These are phyloP conservation scores for Plestiodon gilberti DNA, from an alignment of 2,113 vertebrate species.

Conservation along the genomic window DNA sequence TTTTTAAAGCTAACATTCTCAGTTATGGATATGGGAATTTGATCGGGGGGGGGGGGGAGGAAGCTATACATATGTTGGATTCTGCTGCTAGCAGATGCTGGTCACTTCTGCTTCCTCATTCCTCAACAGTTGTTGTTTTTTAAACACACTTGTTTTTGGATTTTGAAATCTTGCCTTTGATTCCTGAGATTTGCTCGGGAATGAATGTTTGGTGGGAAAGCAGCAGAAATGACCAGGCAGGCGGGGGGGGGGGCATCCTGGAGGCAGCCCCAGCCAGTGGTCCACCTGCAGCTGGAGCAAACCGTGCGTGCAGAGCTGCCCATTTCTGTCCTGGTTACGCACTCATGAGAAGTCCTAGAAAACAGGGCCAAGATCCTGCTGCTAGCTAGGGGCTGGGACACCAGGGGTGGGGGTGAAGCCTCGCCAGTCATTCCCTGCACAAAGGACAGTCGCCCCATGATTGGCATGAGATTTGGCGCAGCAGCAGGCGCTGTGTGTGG, in stretches of 20 bases:
- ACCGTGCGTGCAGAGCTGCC: neutral
- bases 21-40: neutral
- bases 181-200: too few species aligned
- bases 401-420: neutral
- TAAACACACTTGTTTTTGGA: neutral
- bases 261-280: too few species aligned
- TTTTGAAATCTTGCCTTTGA: neutral
- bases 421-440: neutral
- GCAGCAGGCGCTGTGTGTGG: neutral
- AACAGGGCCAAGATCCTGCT: neutral
- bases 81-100: neutral
- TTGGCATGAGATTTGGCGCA: neutral
- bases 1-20: neutral
- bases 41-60: too few species aligned
- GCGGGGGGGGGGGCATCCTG: neutral
- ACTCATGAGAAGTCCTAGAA: neutral
- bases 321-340: neutral
- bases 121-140: neutral
- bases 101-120: neutral
- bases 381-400: too few species aligned
- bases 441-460: neutral
- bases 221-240: neutral
- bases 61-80: neutral
- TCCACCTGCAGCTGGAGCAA: neutral
- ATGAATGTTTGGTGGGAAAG: neutral